Base-by-base conservation (phyloP, 1,140 invertebrate genomes). In the Calephelis nemesis region DNA sequence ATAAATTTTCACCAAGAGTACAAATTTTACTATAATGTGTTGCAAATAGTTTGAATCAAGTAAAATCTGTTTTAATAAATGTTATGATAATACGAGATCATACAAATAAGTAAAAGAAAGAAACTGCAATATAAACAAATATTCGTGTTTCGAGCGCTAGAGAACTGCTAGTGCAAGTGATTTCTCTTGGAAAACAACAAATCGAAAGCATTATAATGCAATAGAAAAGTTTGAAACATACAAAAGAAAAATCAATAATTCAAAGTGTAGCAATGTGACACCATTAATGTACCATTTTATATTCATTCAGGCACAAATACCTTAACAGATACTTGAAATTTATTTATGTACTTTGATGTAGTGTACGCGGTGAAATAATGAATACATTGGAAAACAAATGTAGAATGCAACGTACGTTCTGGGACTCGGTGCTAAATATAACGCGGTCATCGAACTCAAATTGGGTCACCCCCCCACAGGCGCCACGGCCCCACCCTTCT, bases 391-490 rank as follows among this genome's bases (percentile, higher is more conserved):
- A 77, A 78, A 83, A 78, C 76, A 74, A 74, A 74, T 80, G 78
- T 81, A 79, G 78, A 77, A 79, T 85, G 78, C 83, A 60, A n/a
- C 39, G 7, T 39, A 58, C 54, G 58, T 40, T 85, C 58, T 67
- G 76, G 67, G 74, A 71, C 47, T 77, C 75, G 74, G 81, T 58
- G 79, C 85, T 88, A 87, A 86, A 90, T 87, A 87, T 87, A 88
- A 75, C 74, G 68, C 82, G 86, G 86, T 84, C 88, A 79, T 73
- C 78, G 88, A 81, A 78, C 88, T 74, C 69, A 73, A 90, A 84
- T 50, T 82, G 74, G 88, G 86, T 85, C 86, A 77, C 81, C 82
- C 81, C 83, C 78, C 75, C 48, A 64, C 76, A 69, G 60, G 70
- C 63, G 49, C 62, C 69, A 49, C 73, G 47, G 72, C 71, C 63